These are phyloP conservation scores for Diadophis punctatus DNA, from an alignment of 2,113 vertebrate species.

Conservation along the genomic window DNA sequence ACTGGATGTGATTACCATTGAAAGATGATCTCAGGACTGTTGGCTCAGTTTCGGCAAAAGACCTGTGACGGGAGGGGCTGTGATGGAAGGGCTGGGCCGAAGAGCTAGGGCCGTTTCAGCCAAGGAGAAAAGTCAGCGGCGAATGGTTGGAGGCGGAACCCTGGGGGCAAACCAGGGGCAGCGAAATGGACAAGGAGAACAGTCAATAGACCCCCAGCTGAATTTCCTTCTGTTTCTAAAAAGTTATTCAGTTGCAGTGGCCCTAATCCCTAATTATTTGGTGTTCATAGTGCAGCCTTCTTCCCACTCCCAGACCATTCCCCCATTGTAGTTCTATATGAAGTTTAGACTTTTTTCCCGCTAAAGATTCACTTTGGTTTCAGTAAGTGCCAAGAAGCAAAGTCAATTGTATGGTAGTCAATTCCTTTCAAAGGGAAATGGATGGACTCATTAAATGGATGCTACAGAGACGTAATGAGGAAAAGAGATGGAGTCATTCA, in stretches of 20 bases:
- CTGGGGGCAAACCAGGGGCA: no score
- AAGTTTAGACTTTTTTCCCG: background rate
- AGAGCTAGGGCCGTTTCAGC: no score
- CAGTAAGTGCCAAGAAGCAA: background rate
- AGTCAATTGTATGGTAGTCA: background rate
- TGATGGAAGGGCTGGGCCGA: no score
- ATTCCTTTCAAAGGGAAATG: background rate
- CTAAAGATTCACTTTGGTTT: background rate
- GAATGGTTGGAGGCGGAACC: no score
- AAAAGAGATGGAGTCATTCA: background rate
- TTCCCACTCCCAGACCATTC: accelerated
- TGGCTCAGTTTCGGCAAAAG: no score
- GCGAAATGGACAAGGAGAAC: no score
- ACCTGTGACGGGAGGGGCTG: no score
- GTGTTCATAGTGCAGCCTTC: background rate
- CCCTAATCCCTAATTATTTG: background rate
- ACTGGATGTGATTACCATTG: no score
- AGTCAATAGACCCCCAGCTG: background rate
- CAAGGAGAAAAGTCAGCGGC: no score
- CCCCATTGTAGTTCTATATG: background rate
- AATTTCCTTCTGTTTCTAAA: background rate
- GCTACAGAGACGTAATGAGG: background rate
- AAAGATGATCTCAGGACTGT: no score
- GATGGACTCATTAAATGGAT: background rate
- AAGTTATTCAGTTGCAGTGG: background rate